Evolutionary conservation across 2,113 vertebrate genomes (phyloP), one percentile per base, ranked within the genome.

Genomic region (Lampris megalopsis): DNA sequence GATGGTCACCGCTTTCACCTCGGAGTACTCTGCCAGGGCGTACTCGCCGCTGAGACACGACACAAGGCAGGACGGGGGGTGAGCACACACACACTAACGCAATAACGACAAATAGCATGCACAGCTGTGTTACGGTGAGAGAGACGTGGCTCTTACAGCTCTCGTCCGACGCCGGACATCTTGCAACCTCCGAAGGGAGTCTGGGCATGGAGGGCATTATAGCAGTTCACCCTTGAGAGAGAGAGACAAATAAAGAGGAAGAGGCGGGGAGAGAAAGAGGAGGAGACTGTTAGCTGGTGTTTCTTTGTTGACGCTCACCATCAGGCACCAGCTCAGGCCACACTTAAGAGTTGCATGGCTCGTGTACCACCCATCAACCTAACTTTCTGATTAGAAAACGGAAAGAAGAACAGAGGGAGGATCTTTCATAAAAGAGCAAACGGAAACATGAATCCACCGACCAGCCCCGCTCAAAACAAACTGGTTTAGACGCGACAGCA

Each of bases 81-180:
- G 58, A 6, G 37, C 9, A 38, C 1, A 36, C 2, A 38, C 37
- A 59, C 35, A 24, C 24, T 24, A 24, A 24, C 24, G 24, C 24
- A 24, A 24, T 0, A 24, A 24, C 24, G 24, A 24, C 24, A 24
- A 24, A 24, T 24, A 24, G 0, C 24, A 24, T 24, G 24, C 24
- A 24, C 24, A 24, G 24, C 24, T 24, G 24, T 24, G 24, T 24
- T 24, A 24, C 24, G 24, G 24, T 24, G 24, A 24, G 24, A 24
- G 24, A 24, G 63, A 13, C 41, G 24, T 42, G 6, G 76, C 61
- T 92, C 97, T 98, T 93, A 98, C 97, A 98, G 92, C 92, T 99
- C 97, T 94, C 97, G 91, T 87, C 97, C 97, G 1, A 97, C 97
- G 82, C 97, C 97, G 24, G 97, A 99, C 97, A 99, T 98, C 89